A percentile compares a stretch with the other conserved stretches of the same genome.
These are phyloP conservation scores for Platycheirus rosarum DNA, from an alignment of 2,888 invertebrate species.

Conservation along the genomic window DNA sequence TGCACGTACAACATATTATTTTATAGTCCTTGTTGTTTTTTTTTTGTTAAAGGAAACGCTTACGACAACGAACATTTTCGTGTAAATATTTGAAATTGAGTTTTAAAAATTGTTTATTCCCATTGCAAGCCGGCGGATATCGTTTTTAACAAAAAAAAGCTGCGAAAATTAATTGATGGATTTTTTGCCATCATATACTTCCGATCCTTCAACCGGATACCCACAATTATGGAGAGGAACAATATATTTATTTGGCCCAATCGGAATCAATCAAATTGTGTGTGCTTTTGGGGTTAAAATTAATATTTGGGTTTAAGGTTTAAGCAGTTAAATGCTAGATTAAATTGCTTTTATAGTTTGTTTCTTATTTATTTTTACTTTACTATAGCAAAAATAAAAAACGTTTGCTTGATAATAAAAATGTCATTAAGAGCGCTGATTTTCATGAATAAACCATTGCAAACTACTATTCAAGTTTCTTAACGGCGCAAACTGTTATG, in stretches of 20 bases:
- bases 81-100: constrained; percentile 55
- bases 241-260: constrained; percentile 34
- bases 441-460: no score
- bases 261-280: constrained; percentile 1
- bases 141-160: not conserved
- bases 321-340: no score
- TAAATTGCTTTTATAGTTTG: no score
- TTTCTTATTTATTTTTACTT: no score
- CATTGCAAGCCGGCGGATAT: no score
- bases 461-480: no score
- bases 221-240: constrained; percentile 23
- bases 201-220: constrained; percentile 26
- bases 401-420: no score
- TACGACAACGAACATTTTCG: constrained; percentile 44
- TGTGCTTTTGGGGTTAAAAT: not conserved
- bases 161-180: constrained; percentile 36
- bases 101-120: constrained; percentile 9
- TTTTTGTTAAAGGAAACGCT: constrained; percentile 36
- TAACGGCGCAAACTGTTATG: no score
- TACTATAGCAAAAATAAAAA: no score
- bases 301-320: no score
- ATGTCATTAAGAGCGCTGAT: no score
- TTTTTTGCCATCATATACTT: constrained; percentile 17
- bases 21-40: constrained; percentile 4
- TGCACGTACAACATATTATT: constrained; percentile 15